These are phyloP conservation scores for Rhagologus leucostigma DNA, from an alignment of 2,113 vertebrate species.

Conservation along the genomic window DNA sequence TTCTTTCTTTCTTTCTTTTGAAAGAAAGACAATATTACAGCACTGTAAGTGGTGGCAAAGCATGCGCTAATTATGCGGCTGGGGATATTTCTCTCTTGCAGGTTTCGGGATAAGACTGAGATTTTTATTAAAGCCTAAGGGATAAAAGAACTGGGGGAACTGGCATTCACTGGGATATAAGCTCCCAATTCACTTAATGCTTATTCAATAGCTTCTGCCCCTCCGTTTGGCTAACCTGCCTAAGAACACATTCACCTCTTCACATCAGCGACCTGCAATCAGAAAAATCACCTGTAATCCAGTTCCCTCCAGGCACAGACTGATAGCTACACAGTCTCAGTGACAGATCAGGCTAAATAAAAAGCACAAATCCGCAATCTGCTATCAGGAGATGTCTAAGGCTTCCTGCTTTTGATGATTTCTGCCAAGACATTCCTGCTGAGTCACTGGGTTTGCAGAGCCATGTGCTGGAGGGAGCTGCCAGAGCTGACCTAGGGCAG, in stretches of 20 bases:
- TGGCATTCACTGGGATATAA: background rate
- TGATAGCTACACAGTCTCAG: rapidly evolving
- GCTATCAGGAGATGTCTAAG: background rate
- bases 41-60: background rate
- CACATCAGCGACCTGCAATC: background rate
- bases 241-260: background rate
- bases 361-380: background rate
- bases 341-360: background rate
- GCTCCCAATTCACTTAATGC: background rate
- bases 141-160: background rate
- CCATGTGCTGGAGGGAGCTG: background rate
- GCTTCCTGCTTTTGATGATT: background rate
- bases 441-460: background rate
- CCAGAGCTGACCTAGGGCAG: background rate
- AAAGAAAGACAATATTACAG: background rate
- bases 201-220: background rate
- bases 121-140: background rate
- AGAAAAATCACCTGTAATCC: background rate
- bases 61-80: background rate
- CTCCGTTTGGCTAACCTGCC: background rate
- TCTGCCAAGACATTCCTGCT: background rate
- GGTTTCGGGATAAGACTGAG: background rate
- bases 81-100: background rate
- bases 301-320: background rate
- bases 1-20: background rate